phyloP scores from a whole-genome alignment of 2,113 vertebrate genomes.

The Glareola pratincola region DNA sequence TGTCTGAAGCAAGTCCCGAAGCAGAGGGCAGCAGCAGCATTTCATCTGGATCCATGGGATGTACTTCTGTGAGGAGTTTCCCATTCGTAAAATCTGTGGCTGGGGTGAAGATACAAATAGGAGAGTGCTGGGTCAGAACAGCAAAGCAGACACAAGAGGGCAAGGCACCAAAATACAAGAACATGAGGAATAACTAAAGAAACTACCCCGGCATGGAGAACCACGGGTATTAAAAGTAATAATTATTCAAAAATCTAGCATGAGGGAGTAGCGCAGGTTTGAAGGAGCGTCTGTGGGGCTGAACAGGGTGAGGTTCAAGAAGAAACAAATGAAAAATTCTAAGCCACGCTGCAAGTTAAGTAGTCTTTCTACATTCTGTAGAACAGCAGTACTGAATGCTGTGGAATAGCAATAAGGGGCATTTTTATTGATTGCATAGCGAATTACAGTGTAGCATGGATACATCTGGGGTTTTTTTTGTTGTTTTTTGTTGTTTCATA shows the following conservation, averaged over 20 bases:
- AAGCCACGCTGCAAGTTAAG: accelerated
- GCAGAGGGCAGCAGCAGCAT: background rate
- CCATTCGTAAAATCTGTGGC: background rate
- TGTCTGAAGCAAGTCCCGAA: background rate
- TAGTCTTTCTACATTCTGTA: background rate
- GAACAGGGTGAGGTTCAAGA: background rate
- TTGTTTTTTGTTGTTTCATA: background rate
- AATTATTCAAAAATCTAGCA: background rate
- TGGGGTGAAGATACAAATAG: background rate
- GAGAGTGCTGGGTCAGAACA: background rate
- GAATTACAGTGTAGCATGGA: background rate
- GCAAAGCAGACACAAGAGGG: background rate
- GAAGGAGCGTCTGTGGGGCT: background rate
- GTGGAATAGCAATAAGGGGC: background rate
- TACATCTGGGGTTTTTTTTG: background rate
- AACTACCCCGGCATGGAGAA: background rate
- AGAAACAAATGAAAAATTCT: background rate
- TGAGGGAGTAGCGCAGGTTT: background rate
- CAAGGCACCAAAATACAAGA: background rate
- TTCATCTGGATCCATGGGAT: background rate
- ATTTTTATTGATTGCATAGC: background rate
- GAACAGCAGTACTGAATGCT: background rate
- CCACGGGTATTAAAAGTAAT: background rate
- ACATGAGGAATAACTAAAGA: background rate
- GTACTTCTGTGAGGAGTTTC: background rate